Conservation (phyloP, 1,140 invertebrate species). For the Frieseomelitta varia region DNA sequence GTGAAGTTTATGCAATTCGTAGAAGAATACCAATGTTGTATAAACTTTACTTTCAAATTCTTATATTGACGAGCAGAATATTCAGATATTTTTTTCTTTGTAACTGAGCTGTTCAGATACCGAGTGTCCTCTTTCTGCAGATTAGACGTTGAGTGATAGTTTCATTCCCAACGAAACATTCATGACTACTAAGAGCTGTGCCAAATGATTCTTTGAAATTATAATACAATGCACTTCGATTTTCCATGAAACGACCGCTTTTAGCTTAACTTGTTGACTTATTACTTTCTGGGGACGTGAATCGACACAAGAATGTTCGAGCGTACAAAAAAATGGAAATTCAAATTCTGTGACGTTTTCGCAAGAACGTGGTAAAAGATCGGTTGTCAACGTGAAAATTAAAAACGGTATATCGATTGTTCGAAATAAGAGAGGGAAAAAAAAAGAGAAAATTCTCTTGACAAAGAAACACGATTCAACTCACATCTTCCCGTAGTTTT, state of each 20-base stretch:
- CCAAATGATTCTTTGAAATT: not conserved
- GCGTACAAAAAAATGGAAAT: not conserved
- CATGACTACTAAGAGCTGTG: not conserved
- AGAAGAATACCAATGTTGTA: not conserved
- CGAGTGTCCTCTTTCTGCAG: not conserved
- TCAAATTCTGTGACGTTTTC: not conserved
- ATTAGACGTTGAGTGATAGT: not conserved
- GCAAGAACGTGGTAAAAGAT: not conserved
- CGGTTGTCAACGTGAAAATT: not conserved
- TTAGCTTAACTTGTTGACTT: no score
- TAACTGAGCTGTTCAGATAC: not conserved
- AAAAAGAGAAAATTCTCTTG: not conserved
- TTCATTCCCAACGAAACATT: not conserved
- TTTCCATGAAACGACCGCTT: no score
- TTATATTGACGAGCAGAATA: not conserved
- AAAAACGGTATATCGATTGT: no score
- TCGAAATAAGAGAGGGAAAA: no score
- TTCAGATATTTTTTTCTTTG: not conserved
- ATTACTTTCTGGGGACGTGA: no score
- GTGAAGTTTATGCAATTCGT: not conserved
- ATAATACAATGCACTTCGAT: no score
- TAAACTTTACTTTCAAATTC: not conserved
- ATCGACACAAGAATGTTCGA: no score
- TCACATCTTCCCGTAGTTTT: constrained; percentile 73
- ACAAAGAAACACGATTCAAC: not conserved